phyloP scores from a whole-genome alignment of 2,797 vertebrate species.

The Paedocypris micromegethes region DNA sequence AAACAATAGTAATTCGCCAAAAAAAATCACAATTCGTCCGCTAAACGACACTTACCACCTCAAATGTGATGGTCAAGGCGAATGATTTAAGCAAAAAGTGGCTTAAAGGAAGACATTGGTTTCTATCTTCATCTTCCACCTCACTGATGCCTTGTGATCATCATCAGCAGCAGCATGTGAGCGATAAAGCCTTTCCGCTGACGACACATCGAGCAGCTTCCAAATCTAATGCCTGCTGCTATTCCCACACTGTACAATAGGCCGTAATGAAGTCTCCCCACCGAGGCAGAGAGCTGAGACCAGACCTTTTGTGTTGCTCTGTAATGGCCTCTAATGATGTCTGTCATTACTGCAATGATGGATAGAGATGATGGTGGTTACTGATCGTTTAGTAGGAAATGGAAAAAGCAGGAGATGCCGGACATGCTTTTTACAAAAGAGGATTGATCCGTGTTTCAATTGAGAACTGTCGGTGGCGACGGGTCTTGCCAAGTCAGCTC shows the following conservation, averaged over 20 bases:
- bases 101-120: constrained; percentile 51
- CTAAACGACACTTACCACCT: too few species aligned
- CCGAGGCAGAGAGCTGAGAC: constrained; percentile 41
- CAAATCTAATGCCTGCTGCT: constrained; percentile 57
- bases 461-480: background rate
- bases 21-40: too few species aligned
- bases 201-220: constrained; percentile 40
- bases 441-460: constrained; percentile 2
- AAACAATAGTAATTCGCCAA: too few species aligned
- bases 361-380: constrained; percentile 18
- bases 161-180: constrained; percentile 41
- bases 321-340: constrained; percentile 34
- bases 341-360: constrained; percentile 31
- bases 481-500: background rate
- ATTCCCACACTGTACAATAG: constrained; percentile 47
- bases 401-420: constrained; percentile 10
- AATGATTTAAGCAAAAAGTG: constrained; percentile 49
- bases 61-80: background rate
- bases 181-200: constrained; percentile 41
- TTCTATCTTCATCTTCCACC: constrained; percentile 31
- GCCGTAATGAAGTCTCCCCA: constrained; percentile 52
- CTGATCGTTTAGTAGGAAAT: constrained; percentile 12
- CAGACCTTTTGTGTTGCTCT: constrained; percentile 10
- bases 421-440: background rate
- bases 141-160: constrained; percentile 27